Evolutionary conservation across 2,113 vertebrate genomes (phyloP), one percentile per base, ranked within the genome.

Genomic region (Hassar affinis): DNA sequence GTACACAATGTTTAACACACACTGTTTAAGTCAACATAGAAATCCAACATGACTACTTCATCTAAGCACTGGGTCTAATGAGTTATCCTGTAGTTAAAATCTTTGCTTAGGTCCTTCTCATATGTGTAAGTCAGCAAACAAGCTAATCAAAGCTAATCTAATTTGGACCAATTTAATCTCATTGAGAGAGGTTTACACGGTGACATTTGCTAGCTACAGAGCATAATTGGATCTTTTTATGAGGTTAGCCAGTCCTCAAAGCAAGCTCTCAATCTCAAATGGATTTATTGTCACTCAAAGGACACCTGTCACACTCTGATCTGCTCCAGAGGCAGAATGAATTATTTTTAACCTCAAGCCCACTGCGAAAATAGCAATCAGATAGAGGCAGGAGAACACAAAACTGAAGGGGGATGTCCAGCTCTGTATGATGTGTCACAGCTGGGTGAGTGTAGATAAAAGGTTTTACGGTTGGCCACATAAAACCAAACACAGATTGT

Each of bases 201-300:
- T 88, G 90, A 87, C 85, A 85, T 91, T 91, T 89, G 86, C 85
- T 83, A 89, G 85, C 88, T 86, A 87, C 79, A 84, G 85, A 88
- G 81, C 86, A 91, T 88, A 94, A 94, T 84, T 72, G 33, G 90
- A 94, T 90, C 90, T 86, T 87, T 92, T 88, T 81, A 88, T 77
- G 87, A 91, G 88, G 88, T 88, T 89, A 88, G 69, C 84, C 45
- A 6, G 83, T 84, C 57, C 89, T 89, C 80, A 85, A 61, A 86
- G 88, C 91, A 92, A 91, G 91, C 92, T 90, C 87, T 88, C 89
- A 88, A 89, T 84, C 87, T 80, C 79, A 91, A 94, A 93, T 91
- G 80, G 89, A 93, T 93, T 92, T 89, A 85, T 83, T 85, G 87
- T 88, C 82, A 85, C 72, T 61, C 78, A 62, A 74, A 64, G 76